Evolutionary conservation across 2,113 vertebrate species (phyloP), one percentile per base, ranked within the genome.

Genomic region (Cyrtonyx montezumae): DNA sequence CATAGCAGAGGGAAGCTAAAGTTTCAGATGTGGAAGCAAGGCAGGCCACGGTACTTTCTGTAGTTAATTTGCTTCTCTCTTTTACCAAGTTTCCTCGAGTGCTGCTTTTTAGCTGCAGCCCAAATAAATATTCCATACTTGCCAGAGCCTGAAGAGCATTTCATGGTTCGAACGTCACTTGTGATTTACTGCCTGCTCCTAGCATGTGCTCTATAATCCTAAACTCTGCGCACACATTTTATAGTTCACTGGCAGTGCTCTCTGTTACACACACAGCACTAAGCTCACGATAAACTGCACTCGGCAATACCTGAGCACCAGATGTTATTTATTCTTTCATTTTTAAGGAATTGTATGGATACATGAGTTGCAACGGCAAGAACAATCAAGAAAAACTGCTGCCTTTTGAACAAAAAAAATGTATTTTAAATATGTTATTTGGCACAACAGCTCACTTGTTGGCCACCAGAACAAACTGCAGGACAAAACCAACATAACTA

Each of bases 101-200:
- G 43, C 62, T 40, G 74, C 73, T 91, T 93, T 79, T 68, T 90
- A 90, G 40, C 71, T 94, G 71, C 77, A 86, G 53, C 53, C 62
- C 93, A 94, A 90, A 92, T 53, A 79, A 25, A 66, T 80, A 74
- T 26, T 80, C 76, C 67, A 8, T 26, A 49, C 56, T 88, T 80
- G 73, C 45, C 79, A 94, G 78, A 89, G 55, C 28, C 71, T 78
- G 74, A 88, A 94, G 79, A 94, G 86, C 53, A 89, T 96, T 94
- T 97, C 23, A 61, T 21, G 25, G 83, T 87, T 91, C 87, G 96
- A 96, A 86, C 51, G 74, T 91, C 61, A 86, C 63, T 96, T 95
- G 77, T 76, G 83, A 95, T 95, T 96, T 96, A 93, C 81, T 78
- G 89, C 74, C 88, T 78, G 69, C 76, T 90, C 87, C 73, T 58